Evolutionary conservation across 2,113 vertebrate genomes (phyloP).

Genomic region (Pygoscelis adeliae): DNA sequence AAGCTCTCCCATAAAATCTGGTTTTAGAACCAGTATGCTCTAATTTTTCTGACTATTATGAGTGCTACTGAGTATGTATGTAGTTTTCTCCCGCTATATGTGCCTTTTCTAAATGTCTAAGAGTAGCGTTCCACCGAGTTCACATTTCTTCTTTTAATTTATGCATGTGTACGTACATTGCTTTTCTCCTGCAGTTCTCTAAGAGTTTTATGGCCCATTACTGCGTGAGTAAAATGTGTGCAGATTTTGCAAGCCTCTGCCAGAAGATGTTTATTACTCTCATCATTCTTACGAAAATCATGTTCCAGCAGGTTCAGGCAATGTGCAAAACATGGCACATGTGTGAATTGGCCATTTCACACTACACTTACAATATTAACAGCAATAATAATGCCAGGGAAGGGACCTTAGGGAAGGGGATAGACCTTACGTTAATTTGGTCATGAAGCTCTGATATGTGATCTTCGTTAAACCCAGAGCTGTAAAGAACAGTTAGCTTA

Average conservation of each 20-base stretch:
- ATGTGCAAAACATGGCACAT: conserved; percentile 66
- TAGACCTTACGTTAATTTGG: conserved; percentile 60
- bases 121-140: conserved; percentile 40
- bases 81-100: neutral
- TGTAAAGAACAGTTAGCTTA: conserved; percentile 43
- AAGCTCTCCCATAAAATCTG: neutral
- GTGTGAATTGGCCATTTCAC: conserved; percentile 80
- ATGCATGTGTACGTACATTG: conserved; percentile 70
- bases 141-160: conserved; percentile 75
- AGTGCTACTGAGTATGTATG: neutral
- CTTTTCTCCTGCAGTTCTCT: conserved; percentile 78
- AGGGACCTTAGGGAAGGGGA: conserved; percentile 57
- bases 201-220: conserved; percentile 81
- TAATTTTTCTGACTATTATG: conserved; percentile 22
- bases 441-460: conserved; percentile 58
- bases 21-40: neutral
- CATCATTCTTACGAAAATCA: conserved; percentile 81
- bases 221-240: conserved; percentile 77
- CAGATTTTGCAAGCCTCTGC: conserved; percentile 79
- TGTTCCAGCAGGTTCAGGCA: conserved; percentile 79
- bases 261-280: conserved; percentile 81
- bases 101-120: conserved; percentile 29
- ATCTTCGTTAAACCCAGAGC: conserved; percentile 57
- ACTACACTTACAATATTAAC: conserved; percentile 72
- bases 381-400: conserved; percentile 70